Evolutionary conservation across 1,140 invertebrate species (phyloP), one percentile per base, ranked within the genome.

Genomic region (Lepidotrigona ventralis): DNA sequence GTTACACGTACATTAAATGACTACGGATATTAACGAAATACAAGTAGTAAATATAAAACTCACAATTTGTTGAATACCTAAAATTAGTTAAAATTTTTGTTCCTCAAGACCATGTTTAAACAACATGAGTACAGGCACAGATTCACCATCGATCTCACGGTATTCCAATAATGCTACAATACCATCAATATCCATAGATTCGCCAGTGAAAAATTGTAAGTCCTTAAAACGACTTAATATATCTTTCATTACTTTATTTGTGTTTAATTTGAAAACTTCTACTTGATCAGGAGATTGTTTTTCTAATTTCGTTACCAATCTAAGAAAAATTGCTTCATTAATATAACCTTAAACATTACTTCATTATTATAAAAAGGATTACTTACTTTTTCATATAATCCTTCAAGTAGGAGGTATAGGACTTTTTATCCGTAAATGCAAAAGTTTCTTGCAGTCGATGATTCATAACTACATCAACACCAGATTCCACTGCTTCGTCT

Each of bases 211-310:
- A 92, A 99, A 99, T 91, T 99, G 98, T 39, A 98, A 95, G 79
- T 99, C 98, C 92, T 98, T 98, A 95, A 99, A 98, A 93, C 98
- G 97, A 60, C 96, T 95, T 64, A 99, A 94, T 88, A 99, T 96
- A 86, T 99, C 98, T 92, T 99, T 99, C 96, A 99, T 98, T 70
- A 98, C 98, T 95, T 98, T 98, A 94, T 98, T 98, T 95, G 98
- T 97, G 92, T 99, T 99, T 21, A 96, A 97, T 94, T 99, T 99
- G 93, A 98, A 98, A 29, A 97, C 94, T 21, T 98, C 97, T 82
- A 98, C 97, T 95, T 98, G 96, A 89, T 97, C 96, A 39, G 97
- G 97, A 29, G 95, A 91, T 39, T 95, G 96, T 92, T 98, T 96
- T 95, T 98, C 96, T 87, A 98, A 95, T 94, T 97, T 98, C 85